Evolutionary conservation across 2,888 invertebrate species (phyloP), one percentile per base, ranked within the genome.

Genomic region (Cordilura impudica): DNA sequence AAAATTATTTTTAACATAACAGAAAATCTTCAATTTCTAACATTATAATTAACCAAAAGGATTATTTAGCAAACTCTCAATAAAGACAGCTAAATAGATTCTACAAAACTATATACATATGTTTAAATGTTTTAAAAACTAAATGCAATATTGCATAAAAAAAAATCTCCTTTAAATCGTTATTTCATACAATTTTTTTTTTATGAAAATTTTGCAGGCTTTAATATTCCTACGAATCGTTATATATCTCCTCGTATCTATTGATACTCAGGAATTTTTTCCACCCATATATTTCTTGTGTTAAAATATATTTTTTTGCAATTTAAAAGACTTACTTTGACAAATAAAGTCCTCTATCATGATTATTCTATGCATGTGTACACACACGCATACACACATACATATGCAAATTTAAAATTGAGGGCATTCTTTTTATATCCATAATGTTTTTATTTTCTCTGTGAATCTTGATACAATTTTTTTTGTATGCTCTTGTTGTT

Each of bases 371-470:
- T 60, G 49, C 71, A 77, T 66, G 63, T 63, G 61, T 43, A 43
- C 53, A 65, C 21, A 73, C 19, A 14, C 61, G 66, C 23, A 26
- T 58, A 47, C 18, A 75, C 60, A 47, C 31, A 54, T 49, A 56
- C 47, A 51, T 69, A 73, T 78, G 72, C 69, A 78, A 73, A 72
- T 78, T 67, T 43, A 67, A 72, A 67, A 78, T 72, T 72, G 77
- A 67, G 77, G 77, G 14, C 77, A 72, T 78, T 67, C 16, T 56
- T 23, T 61, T 14, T 26, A 16, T 10, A 21, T 60, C 72, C 72
- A 39, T 65, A 54, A 53, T 43, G 74, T 61, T 74, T 60, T 35
- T 53, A 31, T 60, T 60, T 51, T 51, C 58, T 21, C 47, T 4
- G 45, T 43, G 54, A 47, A 61, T 61, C 74, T 69, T 69, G 56